Base-by-base conservation (phyloP, 1,140 invertebrate genomes). In the Copidosoma floridanum region DNA sequence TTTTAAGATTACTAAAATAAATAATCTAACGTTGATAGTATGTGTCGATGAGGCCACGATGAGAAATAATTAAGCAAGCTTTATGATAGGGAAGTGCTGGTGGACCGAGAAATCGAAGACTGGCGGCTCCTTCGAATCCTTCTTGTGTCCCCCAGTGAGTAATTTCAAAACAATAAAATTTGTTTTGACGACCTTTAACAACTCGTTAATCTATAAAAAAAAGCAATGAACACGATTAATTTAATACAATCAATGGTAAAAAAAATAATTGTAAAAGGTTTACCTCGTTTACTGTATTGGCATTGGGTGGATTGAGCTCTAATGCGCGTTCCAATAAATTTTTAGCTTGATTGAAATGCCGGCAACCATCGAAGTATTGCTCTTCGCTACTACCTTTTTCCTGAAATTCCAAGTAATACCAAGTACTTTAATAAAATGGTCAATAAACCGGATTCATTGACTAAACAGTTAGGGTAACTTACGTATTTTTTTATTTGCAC, bases 141-240 rank as follows among this genome's bases (percentile, higher is more conserved):
- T 89, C 76, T 93, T 94, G 75, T 97, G 94, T 16, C 94, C 94
- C 61, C 91, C 92, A 5, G 91, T 89, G 40, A 97, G 79, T 29
- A 98, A 80, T 81, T 96, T 96, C 77, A 96, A 85, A 7, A 97
- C 95, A 61, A 98, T 88, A 76, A 95, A 95, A 82, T 98, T 98
- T 0, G 92, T 96, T 82, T 97, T 97, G 1, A 90, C 87, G 50
- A 97, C 88, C 83, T 92, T 92, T 5, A 97, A 78, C 38, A 96
- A 82, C 70, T 89, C 88, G 52, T 85, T 81, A 55, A 94, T 86
- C 93, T 97, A 79, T 32, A 85, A 85, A 70, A 65, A 46, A 37
- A 51, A 46, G 32, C 48, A 21, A 18, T 53, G 11, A 37, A n/a
- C n/a, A n/a, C n/a, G n/a, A n/a, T n/a, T n/a, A n/a, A n/a, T n/a